Percentiles rank a stretch among this genome's conserved stretches.
Evolutionary conservation across 2,113 vertebrate genomes (phyloP).

Genomic region (Alouatta palliata): DNA sequence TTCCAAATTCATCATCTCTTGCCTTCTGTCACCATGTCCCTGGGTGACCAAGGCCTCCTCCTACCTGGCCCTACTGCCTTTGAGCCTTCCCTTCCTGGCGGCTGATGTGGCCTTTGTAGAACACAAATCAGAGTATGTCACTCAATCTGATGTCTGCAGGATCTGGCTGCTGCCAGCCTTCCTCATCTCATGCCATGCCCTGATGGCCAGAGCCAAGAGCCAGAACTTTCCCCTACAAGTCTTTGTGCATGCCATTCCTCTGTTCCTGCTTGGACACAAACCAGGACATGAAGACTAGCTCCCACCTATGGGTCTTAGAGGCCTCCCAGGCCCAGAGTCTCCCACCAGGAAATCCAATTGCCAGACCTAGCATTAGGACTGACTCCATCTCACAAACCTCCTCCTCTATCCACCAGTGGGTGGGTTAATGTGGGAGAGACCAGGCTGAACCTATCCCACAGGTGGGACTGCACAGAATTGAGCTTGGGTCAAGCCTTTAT

Average conservation of each 20-base stretch:
- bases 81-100: neutral
- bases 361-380: neutral
- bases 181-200: neutral
- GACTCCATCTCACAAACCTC: neutral
- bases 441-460: neutral
- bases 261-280: neutral
- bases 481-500: neutral
- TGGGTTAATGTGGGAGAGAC: neutral
- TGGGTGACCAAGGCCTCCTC: neutral
- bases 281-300: constrained; percentile 25
- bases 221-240: neutral
- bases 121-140: neutral
- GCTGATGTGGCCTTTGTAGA: neutral
- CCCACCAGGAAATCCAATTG: neutral
- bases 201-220: neutral
- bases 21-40: neutral
- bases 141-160: neutral
- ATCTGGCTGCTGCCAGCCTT: neutral
- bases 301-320: neutral
- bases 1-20: neutral
- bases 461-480: neutral
- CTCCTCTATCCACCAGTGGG: neutral
- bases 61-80: neutral
- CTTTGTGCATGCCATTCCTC: neutral
- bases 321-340: neutral